A percentile compares a stretch with the other conserved stretches of the same genome.
Evolutionary conservation across 2,113 vertebrate genomes (phyloP).

Genomic region (Crotalus tigris): DNA sequence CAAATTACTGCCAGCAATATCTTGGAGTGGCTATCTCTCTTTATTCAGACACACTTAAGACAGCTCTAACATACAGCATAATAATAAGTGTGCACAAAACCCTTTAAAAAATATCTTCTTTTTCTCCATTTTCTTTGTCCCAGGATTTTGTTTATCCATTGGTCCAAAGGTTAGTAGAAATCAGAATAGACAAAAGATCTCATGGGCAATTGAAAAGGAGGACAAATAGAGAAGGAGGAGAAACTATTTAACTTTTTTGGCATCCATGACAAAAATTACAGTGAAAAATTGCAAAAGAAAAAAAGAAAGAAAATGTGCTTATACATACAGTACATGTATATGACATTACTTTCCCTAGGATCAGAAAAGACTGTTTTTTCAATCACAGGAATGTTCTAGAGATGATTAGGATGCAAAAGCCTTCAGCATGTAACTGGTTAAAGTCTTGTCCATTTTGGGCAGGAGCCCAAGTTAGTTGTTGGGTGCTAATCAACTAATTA

Average conservation of each 20-base stretch:
- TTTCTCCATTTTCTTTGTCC: background rate
- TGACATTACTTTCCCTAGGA: background rate
- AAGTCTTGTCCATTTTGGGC: background rate
- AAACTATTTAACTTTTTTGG: background rate
- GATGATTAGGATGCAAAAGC: background rate
- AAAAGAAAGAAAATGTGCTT: background rate
- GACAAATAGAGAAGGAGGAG: background rate
- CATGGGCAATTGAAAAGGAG: background rate
- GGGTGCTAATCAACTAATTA: background rate
- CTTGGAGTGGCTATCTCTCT: background rate
- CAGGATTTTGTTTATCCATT: background rate
- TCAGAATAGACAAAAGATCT: background rate
- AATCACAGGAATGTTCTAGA: background rate
- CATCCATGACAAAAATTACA: background rate
- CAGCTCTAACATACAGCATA: background rate
- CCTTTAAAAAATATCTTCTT: background rate
- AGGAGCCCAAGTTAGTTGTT: background rate
- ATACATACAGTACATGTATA: background rate
- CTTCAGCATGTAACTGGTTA: background rate
- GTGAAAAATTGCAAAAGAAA: background rate
- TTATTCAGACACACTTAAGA: background rate
- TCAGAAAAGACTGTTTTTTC: background rate
- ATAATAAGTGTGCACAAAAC: background rate
- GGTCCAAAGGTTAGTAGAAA: background rate
- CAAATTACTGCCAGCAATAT: background rate